Base-by-base conservation (phyloP, 2,113 vertebrate genomes). In the Lycaon pictus region DNA sequence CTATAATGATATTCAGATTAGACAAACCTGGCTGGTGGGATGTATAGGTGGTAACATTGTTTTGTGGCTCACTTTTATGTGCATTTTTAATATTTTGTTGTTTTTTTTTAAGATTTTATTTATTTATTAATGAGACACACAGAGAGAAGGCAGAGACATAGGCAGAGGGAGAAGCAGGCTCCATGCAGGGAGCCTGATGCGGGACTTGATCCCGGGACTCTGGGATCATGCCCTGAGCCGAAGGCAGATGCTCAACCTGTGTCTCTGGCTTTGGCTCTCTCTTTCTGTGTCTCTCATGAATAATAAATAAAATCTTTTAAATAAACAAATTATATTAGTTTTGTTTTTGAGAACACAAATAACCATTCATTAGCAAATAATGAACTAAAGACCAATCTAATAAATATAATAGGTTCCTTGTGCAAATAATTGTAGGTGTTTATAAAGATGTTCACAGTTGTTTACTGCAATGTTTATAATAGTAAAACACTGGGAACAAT, bases 311-410 rank as follows among this genome's bases (percentile, higher is more conserved):
- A 43, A 43, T 43, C 1, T 43, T 43, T 43, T 43, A 43, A 43
- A 43, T 43, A 43, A 43, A 43, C 43, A 43, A 43, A 43, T 43
- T 43, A 43, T 79, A 15, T 11, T 72, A 69, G 27, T 65, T 91
- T 86, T 76, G 43, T 43, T 76, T 90, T 92, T 63, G 48, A 88
- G 35, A 83, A 88, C 32, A 63, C 17, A 91, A 91, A 32, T 32
- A 79, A 22, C 19, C 7, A 65, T 65, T 96, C 53, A 51, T 62
- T 79, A 84, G n/a, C 11, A 88, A 96, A 94, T 71, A 74, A 93
- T 72, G 7, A 74, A 77, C 16, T 56, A 48, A 84, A 92, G 35
- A 88, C 13, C 29, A 77, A 43, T 37, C 77, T n/a, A 48, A 84
- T 65, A 83, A 83, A 83, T 67, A 89, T 17, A 60, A 69, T 37